A percentile compares a stretch with the other conserved stretches of the same genome.
Evolutionary conservation across 2,888 invertebrate genomes (phyloP).

Genomic region (Drosophila anomelani): DNA sequence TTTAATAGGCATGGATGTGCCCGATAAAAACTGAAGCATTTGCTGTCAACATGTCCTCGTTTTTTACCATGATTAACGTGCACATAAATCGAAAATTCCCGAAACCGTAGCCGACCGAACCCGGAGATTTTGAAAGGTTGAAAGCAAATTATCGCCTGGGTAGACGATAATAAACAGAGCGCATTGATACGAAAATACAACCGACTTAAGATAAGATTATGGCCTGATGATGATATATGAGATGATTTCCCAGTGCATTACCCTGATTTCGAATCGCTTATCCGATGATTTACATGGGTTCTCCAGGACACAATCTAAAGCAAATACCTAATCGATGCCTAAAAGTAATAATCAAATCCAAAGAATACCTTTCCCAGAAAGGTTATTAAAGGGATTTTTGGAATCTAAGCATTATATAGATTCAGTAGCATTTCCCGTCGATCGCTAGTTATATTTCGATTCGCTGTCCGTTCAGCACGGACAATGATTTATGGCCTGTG

Average conservation of each 20-base stretch:
- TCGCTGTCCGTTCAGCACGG: conserved; percentile 21
- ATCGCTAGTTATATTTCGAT: conserved; percentile 8
- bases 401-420: not conserved
- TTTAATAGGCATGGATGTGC: conserved; percentile 62
- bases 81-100: conserved; percentile 21
- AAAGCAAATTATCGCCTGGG: conserved; percentile 40
- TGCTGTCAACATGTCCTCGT: conserved; percentile 27
- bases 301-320: not conserved
- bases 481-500: conserved; percentile 69
- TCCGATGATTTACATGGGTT: conserved; percentile 15
- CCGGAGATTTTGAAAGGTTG: conserved; percentile 17
- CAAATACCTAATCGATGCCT: conserved; percentile 13
- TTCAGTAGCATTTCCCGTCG: conserved; percentile 12
- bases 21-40: conserved; percentile 63
- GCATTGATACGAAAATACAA: conserved; percentile 5
- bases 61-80: conserved; percentile 34
- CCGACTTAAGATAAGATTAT: conserved; percentile 43
- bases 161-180: conserved; percentile 23
- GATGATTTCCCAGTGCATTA: not conserved
- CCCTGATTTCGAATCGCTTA: conserved; percentile 26
- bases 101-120: not conserved
- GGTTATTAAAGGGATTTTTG: not conserved
- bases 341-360: not conserved
- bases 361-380: not conserved
- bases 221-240: conserved; percentile 31